Base-by-base conservation (phyloP, 2,797 vertebrate genomes). In the Hoplostethus atlanticus region DNA sequence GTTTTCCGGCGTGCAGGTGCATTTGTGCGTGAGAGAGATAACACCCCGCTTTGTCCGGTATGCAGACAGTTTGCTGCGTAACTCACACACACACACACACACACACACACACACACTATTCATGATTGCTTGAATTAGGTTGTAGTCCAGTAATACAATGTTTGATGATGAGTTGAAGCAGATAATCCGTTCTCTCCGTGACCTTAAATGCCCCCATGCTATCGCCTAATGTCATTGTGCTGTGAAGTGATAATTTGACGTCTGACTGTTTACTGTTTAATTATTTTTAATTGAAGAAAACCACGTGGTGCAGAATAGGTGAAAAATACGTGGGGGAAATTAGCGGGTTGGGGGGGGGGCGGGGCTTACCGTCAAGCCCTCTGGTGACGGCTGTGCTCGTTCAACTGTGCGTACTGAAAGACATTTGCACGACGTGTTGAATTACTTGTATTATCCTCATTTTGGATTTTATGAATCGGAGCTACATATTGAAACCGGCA, bases 11-110 rank as follows among this genome's bases (percentile, higher is more conserved):
- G 21, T 64, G 48, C 46, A 50, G 44, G 36, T 60, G 71, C 72
- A 68, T 68, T 73, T 86, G 84, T 87, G 84, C 56, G 66, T 44
- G 70, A 53, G 42, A 34, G 69, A 84, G 77, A 86, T 86, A 78
- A 69, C 15, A 30, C 0, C 59, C 44, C 6, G 28, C 21, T 21
- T 70, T 67, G 71, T 71, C 44, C 50, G 38, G 7, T 8, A 17
- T 16, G 34, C 12, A 57, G 52, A 47, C 42, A 57, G 62, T 12
- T 36, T 40, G 12, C 16, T 50, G 54, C 68, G 65, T 6, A 28
- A 9, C 42, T 13, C 42, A 44, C 42, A 44, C 42, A 15, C 12
- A 44, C 42, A 44, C 42, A 44, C 42, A 44, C 42, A 44, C 42
- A 15, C 12, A 44, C 42, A 44, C 42, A 15, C 2, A 44, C 11